Conservation (phyloP, 2,888 invertebrate genomes). For the Thecophora atra region DNA sequence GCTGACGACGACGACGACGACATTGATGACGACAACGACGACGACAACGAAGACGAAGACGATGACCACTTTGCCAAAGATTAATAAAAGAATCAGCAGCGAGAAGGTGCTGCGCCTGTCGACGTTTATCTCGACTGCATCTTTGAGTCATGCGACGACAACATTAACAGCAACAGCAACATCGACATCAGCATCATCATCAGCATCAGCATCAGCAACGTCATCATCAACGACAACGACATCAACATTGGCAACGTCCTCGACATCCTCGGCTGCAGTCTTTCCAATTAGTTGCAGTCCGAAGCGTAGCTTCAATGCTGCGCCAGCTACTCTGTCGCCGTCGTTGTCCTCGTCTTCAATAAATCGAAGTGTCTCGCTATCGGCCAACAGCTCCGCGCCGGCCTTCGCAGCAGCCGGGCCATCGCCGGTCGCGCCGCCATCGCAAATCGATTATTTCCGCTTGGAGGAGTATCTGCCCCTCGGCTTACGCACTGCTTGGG, state of each 20-base stretch:
- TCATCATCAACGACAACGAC: conserved; percentile 26
- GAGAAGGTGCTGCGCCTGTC: conserved; percentile 58
- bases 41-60: conserved; percentile 46
- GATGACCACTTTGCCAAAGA: conserved; percentile 61
- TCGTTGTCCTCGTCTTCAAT: conserved; percentile 50
- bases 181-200: conserved; percentile 19
- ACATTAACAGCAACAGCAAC: conserved; percentile 34
- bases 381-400: conserved; percentile 43
- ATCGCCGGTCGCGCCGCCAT: neutral
- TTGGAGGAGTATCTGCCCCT: conserved; percentile 86
- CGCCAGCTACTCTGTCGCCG: conserved; percentile 48
- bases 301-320: conserved; percentile 45
- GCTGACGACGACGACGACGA: conserved; percentile 20
- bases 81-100: conserved; percentile 55
- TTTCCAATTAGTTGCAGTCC: conserved; percentile 43
- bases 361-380: conserved; percentile 44
- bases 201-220: conserved; percentile 34
- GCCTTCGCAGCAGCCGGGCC: conserved; percentile 33
- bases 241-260: conserved; percentile 27
- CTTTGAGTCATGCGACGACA: conserved; percentile 35
- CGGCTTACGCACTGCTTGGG: conserved; percentile 70
- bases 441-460: conserved; percentile 72
- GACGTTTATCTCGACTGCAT: conserved; percentile 52
- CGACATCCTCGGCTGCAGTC: conserved; percentile 32
- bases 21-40: conserved; percentile 40